Percentiles rank a stretch among this genome's conserved stretches.
These are phyloP conservation scores for Pycnomerus fuliginosus DNA, from an alignment of 2,888 invertebrate genomes.

Conservation along the genomic window DNA sequence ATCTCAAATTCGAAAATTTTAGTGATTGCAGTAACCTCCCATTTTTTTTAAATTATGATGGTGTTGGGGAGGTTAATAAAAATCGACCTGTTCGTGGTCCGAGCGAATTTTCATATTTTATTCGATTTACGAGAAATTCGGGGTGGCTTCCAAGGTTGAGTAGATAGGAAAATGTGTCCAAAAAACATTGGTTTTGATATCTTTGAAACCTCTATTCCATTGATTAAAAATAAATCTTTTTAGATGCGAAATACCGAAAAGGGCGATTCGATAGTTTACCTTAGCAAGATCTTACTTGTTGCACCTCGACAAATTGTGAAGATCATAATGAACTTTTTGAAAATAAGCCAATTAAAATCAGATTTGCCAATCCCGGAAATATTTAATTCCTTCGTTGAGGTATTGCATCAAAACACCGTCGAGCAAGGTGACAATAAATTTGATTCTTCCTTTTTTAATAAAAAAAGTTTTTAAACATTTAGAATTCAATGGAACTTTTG, in stretches of 20 bases:
- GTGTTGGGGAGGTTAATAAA: too few relatives aligned
- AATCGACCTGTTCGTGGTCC: too few relatives aligned
- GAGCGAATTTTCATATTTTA: too few relatives aligned
- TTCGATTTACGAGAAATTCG: too few relatives aligned
- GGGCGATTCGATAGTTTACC: constrained; percentile 43
- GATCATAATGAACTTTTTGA: constrained; percentile 46
- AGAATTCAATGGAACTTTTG: constrained; percentile 34
- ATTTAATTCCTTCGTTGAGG: constrained; percentile 39
- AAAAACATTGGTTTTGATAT: not conserved
- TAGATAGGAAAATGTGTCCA: too few relatives aligned
- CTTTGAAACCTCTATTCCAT: not conserved
- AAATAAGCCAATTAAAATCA: constrained; percentile 39
- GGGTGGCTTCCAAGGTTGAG: too few relatives aligned
- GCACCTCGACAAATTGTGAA: constrained; percentile 45
- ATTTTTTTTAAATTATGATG: too few relatives aligned
- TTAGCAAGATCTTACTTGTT: constrained; percentile 42
- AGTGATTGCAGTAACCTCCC: too few relatives aligned
- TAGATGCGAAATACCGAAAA: constrained; percentile 42
- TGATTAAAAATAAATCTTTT: constrained; percentile 9
- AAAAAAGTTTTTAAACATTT: constrained; percentile 2
- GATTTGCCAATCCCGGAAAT: constrained; percentile 47
- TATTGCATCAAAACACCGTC: constrained; percentile 34
- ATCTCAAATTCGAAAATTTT: too few relatives aligned
- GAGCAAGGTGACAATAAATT: constrained; percentile 27
- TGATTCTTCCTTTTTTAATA: constrained; percentile 2